phyloP scores from a whole-genome alignment of 2,888 invertebrate species.

The Lepeophtheirus nordmannii region DNA sequence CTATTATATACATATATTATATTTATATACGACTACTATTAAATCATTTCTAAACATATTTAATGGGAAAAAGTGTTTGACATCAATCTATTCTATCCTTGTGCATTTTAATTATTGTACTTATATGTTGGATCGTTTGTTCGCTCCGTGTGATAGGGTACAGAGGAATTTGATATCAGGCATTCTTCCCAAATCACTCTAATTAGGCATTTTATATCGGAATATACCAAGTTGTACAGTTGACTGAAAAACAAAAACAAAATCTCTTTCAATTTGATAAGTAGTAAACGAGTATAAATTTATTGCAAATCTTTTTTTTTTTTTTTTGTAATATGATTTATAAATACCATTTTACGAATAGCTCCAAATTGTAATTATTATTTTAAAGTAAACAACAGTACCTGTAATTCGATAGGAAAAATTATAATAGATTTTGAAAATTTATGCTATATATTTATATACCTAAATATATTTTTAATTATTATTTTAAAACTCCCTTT shows the following conservation, averaged over 20 bases:
- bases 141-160: not conserved
- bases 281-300: too few relatives aligned
- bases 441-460: not conserved
- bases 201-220: too few relatives aligned
- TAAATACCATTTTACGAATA: not conserved
- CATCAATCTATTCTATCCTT: not conserved
- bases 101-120: not conserved
- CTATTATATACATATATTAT: too few relatives aligned
- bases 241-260: too few relatives aligned
- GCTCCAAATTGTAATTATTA: not conserved
- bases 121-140: not conserved
- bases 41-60: too few relatives aligned
- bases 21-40: too few relatives aligned
- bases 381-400: not conserved
- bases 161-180: too few relatives aligned
- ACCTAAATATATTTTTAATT: not conserved
- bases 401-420: not conserved
- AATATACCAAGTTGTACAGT: too few relatives aligned
- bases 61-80: not conserved
- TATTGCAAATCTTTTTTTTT: not conserved
- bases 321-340: not conserved
- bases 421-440: not conserved
- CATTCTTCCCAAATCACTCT: too few relatives aligned
- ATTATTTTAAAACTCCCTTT: too few relatives aligned
- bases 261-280: too few relatives aligned